A percentile compares a stretch with the other conserved stretches of the same genome.
Evolutionary conservation across 2,797 vertebrate genomes (phyloP).

Genomic region (Siniperca undulata): DNA sequence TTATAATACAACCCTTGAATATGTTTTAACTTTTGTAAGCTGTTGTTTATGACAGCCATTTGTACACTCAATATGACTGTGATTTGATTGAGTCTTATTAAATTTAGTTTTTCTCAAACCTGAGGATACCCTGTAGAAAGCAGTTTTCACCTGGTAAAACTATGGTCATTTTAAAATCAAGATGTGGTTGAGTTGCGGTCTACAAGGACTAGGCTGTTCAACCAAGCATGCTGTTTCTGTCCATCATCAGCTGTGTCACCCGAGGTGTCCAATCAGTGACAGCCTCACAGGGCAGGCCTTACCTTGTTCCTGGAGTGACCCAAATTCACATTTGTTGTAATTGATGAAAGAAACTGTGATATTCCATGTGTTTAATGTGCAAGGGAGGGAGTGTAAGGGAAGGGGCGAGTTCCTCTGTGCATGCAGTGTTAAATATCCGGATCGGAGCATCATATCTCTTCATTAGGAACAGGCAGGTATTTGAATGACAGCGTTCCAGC

Average conservation of each 20-base stretch:
- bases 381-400: background rate
- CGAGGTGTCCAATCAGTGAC: conserved; percentile 80
- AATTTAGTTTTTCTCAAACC: background rate
- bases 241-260: conserved; percentile 76
- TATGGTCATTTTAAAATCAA: background rate
- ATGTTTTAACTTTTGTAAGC: background rate
- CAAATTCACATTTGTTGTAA: conserved; percentile 30
- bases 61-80: background rate
- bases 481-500: conserved; percentile 29
- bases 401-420: conserved; percentile 11
- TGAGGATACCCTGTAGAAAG: background rate
- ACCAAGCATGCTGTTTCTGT: conserved; percentile 71
- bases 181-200: conserved; percentile 39
- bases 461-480: conserved; percentile 43
- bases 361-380: conserved; percentile 1
- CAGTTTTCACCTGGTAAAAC: background rate
- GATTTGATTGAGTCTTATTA: background rate
- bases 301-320: conserved; percentile 63
- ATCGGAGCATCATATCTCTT: conserved; percentile 41
- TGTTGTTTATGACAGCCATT: background rate
- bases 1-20: background rate
- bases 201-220: conserved; percentile 60
- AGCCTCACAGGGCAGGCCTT: conserved; percentile 57
- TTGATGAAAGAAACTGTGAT: background rate
- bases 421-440: conserved; percentile 39